Base-by-base conservation (phyloP, 2,113 vertebrate species). In the Danionella cerebrum region DNA sequence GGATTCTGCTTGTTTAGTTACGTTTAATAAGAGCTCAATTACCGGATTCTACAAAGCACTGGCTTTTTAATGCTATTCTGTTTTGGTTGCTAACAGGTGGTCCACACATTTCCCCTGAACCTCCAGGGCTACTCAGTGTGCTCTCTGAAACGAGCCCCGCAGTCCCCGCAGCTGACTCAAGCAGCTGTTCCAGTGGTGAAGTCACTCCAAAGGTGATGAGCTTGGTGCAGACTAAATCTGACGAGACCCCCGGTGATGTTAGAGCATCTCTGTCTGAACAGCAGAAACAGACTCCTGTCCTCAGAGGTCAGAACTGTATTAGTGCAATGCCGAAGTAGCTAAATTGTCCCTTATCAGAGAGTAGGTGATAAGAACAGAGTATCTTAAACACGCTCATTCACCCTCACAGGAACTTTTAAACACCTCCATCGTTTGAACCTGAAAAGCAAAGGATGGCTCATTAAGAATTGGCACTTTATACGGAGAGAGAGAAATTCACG, bases 51-150 rank as follows among this genome's bases (percentile, higher is more conserved):
- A 24, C 12, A 14, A 24, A n/a, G 31, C 57, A 50, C 38, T 38
- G 1, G 7, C n/a, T 36, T n/a, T 54, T 53, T 63, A 64, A 64
- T 48, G 18, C 54, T 22, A 44, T 24, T 59, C 52, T 1, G 2
- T 64, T 18, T 33, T 24, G 35, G 21, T 36, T 39, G 36, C 18
- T 65, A 58, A 51, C 51, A 71, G 51, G 59, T 69, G 38, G 39
- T 57, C 19, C 12, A 21, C 6, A 60, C 36, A 4, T 54, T 36
- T 67, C 19, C 54, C 50, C 27, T 44, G 39, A 60, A 60, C 39
- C 24, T 60, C 57, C 27, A 44, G 25, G 50, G 29, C 41, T 53
- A 53, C 48, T 53, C 13, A 4, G 35, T 22, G 48, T n/a, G 19
- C 33, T 14, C 19, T 35, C 21, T 9, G 13, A 35, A 67, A 29